Percentiles rank a stretch among this genome's conserved stretches.
Evolutionary conservation across 1,140 invertebrate species (phyloP).

Genomic region (Zaprionus davidi): DNA sequence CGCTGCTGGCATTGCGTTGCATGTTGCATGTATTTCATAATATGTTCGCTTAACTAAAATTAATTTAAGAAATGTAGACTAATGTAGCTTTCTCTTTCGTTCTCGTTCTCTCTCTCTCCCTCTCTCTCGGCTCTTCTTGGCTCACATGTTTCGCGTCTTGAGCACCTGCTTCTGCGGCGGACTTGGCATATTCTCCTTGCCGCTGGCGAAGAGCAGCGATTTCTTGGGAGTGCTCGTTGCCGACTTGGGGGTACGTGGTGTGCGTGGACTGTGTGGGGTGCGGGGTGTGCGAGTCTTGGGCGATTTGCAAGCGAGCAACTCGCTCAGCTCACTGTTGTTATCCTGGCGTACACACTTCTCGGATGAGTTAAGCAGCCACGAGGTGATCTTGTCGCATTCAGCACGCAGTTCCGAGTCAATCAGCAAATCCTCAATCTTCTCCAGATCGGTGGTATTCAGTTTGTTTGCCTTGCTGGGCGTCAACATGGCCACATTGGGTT

Average conservation of each 20-base stretch:
- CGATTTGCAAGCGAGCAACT: constrained; percentile 66
- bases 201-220: constrained; percentile 72
- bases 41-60: constrained; percentile 62
- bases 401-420: constrained; percentile 76
- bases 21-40: constrained; percentile 60
- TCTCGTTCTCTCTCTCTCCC: neutral
- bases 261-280: constrained; percentile 69
- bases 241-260: constrained; percentile 64
- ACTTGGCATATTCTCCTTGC: constrained; percentile 79
- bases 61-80: constrained; percentile 54
- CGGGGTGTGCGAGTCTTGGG: constrained; percentile 62
- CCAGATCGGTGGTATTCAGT: constrained; percentile 75
- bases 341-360: constrained; percentile 79
- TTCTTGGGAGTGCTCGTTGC: constrained; percentile 76
- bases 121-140: neutral
- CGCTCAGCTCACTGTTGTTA: constrained; percentile 69
- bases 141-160: constrained; percentile 77
- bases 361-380: constrained; percentile 73
- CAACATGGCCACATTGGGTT: constrained; percentile 43
- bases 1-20: constrained; percentile 37
- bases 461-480: constrained; percentile 67
- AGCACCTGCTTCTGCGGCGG: constrained; percentile 82
- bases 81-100: constrained; percentile 15
- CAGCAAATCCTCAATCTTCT: constrained; percentile 79
- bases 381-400: constrained; percentile 80